phyloP scores from a whole-genome alignment of 2,113 vertebrate species.

The Vulpes vulpes region DNA sequence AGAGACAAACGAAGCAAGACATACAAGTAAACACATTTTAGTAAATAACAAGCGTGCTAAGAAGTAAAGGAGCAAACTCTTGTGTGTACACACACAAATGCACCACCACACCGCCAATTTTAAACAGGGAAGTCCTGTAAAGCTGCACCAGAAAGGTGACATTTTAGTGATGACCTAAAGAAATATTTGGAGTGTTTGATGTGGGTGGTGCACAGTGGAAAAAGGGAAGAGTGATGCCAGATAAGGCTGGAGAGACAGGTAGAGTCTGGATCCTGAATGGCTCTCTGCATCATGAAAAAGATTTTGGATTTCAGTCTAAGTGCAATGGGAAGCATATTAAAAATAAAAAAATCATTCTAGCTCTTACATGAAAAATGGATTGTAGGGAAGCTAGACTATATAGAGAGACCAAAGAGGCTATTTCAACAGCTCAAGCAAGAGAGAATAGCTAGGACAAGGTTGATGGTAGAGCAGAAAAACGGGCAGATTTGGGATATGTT shows the following conservation, averaged over 20 bases:
- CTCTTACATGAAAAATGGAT: conserved; percentile 42
- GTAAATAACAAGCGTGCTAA: neutral
- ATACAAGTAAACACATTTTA: conserved; percentile 25
- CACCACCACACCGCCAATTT: neutral
- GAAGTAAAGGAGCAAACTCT: neutral
- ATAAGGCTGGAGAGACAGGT: neutral
- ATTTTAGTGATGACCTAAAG: conserved; percentile 5
- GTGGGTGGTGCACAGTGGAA: neutral
- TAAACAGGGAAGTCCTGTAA: neutral
- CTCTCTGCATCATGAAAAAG: neutral
- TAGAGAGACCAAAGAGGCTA: neutral
- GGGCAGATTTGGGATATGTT: neutral
- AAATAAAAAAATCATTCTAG: neutral
- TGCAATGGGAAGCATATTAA: neutral
- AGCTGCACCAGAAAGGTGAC: neutral
- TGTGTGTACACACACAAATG: neutral
- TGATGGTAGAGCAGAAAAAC: neutral
- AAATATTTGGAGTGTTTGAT: neutral
- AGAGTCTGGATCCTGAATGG: neutral
- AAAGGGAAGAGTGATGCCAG: conserved; percentile 28
- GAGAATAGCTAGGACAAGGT: neutral
- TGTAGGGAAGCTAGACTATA: neutral
- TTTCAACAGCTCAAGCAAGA: neutral
- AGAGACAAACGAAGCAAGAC: neutral
- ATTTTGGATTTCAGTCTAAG: neutral